Conservation (phyloP, 2,888 invertebrate species). For the Latrodectus elegans region DNA sequence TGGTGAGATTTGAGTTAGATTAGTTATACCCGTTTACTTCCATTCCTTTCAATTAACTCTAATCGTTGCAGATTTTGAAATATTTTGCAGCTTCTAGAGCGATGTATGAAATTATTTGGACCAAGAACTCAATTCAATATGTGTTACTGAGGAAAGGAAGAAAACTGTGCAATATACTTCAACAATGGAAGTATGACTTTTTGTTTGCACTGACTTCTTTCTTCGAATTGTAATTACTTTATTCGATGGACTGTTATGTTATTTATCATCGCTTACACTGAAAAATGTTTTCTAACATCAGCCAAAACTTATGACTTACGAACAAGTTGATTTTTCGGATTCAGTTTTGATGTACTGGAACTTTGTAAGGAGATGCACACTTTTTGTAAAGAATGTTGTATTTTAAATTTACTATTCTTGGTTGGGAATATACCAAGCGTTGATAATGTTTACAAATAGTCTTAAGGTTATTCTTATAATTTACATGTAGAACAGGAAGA, state of each 20-base stretch:
- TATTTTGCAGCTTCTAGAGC: conserved; percentile 3
- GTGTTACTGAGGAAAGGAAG: background rate
- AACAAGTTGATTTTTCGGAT: background rate
- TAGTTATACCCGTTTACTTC: conserved; percentile 37
- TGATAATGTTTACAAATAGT: background rate
- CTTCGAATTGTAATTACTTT: too few species aligned
- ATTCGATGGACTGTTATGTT: too few species aligned
- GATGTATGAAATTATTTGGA: background rate
- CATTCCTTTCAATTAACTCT: background rate
- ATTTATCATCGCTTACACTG: too few species aligned
- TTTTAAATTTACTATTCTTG: conserved; percentile 2
- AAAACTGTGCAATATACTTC: too few species aligned
- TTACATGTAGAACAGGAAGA: too few species aligned
- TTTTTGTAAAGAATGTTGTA: conserved; percentile 2
- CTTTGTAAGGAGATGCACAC: background rate
- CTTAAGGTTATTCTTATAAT: too few species aligned
- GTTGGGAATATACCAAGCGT: background rate
- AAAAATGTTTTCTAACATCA: too few species aligned
- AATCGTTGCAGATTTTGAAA: background rate
- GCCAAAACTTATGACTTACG: too few species aligned
- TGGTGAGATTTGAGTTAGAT: conserved; percentile 48
- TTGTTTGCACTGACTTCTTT: too few species aligned
- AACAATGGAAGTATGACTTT: too few species aligned
- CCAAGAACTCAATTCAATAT: background rate
- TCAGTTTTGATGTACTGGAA: background rate